These are phyloP conservation scores for Nomada hirtipes DNA, from an alignment of 2,888 invertebrate genomes.

Conservation along the genomic window DNA sequence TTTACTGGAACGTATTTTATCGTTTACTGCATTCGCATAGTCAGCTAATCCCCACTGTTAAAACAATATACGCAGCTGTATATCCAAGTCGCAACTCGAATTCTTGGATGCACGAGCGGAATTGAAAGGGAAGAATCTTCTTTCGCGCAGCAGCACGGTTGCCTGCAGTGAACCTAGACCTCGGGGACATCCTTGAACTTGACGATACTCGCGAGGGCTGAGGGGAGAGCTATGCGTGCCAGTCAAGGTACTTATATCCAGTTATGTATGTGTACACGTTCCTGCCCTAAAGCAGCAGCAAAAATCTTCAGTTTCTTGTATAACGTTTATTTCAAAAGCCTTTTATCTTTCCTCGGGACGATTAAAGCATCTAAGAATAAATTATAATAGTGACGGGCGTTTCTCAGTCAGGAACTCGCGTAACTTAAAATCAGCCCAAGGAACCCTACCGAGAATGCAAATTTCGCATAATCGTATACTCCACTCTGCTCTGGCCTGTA, in stretches of 20 bases:
- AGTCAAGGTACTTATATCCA: constrained; percentile 44
- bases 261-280: constrained; percentile 33
- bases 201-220: constrained; percentile 54
- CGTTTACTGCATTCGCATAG: constrained; percentile 31
- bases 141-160: constrained; percentile 16
- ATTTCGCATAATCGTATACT: constrained; percentile 59
- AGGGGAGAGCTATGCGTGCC: constrained; percentile 52
- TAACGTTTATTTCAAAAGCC: constrained; percentile 18
- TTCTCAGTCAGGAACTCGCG: constrained; percentile 14
- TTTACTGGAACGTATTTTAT: constrained; percentile 18
- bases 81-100: constrained; percentile 46
- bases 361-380: constrained; percentile 17
- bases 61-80: constrained; percentile 56
- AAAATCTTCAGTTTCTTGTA: constrained; percentile 14
- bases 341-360: constrained; percentile 2
- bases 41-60: constrained; percentile 43
- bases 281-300: too few species aligned
- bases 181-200: constrained; percentile 69
- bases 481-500: constrained; percentile 16
- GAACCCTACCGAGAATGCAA: constrained; percentile 49
- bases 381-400: constrained; percentile 18
- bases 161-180: constrained; percentile 61
- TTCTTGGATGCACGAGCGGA: constrained; percentile 39
- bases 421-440: constrained; percentile 44
- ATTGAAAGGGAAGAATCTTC: constrained; percentile 43